Evolutionary conservation across 2,888 invertebrate species (phyloP).

Genomic region (Achlya flavicornis): DNA sequence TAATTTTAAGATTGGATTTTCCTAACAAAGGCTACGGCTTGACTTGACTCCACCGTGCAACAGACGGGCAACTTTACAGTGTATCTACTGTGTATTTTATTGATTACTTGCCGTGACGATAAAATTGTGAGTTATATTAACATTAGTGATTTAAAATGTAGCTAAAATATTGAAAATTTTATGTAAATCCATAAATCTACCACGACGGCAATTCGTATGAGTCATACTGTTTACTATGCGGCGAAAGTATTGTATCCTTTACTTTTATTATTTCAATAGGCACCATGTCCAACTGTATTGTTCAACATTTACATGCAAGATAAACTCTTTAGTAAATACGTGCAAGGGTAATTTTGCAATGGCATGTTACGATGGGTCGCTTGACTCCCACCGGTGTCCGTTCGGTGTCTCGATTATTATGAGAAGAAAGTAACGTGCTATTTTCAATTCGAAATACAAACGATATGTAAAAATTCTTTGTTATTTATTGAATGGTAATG

Average conservation of each 20-base stretch:
- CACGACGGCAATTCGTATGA: background rate
- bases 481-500: background rate
- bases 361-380: background rate
- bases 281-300: slow-evolving; percentile 10
- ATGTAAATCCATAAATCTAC: background rate
- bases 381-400: background rate
- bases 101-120: background rate
- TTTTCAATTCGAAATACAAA: background rate
- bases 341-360: background rate
- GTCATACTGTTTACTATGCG: slow-evolving; percentile 43
- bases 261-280: slow-evolving; percentile 25
- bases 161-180: background rate
- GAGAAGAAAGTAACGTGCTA: background rate
- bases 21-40: background rate
- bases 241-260: slow-evolving; percentile 45
- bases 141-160: background rate
- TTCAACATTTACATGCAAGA: slow-evolving; percentile 16
- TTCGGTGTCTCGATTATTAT: background rate
- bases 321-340: background rate
- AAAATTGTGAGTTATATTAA: no score
- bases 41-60: background rate
- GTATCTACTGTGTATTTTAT: background rate
- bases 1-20: background rate
- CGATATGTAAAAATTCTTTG: background rate
- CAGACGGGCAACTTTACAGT: background rate